Evolutionary conservation across 2,888 invertebrate species (phyloP), one percentile per base, ranked within the genome.

Genomic region (Andrena haemorrhoa): DNA sequence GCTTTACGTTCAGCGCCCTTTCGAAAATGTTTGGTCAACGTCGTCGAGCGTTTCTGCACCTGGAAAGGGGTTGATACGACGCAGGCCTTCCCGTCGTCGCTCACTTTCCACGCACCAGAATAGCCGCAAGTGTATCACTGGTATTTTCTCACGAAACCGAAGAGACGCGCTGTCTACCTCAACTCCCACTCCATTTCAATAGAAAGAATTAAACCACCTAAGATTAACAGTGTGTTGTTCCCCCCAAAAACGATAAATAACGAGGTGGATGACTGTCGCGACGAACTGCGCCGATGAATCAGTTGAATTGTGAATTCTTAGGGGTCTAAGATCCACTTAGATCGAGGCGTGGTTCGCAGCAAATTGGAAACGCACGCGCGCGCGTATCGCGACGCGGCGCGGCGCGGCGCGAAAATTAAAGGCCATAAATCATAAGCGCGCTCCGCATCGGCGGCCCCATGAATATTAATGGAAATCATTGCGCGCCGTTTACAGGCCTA

Each of bases 391-490:
- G 75, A 63, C n/a, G n/a, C n/a, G n/a, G n/a, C 64, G 85, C 76
- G 84, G 84, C 83, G 68, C 79, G 72, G 68, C 64, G 85, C 77
- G 84, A 86, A 90, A 90, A 91, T 91, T 90, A 90, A 90, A 90
- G 82, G 75, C 84, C 86, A 90, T 91, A 90, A 91, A 91, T 91
- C 90, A 91, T 86, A 58, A 73, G 76, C 80, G 88, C 86, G 90
- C 87, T 86, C 86, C 87, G 86, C 87, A 89, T 89, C 90, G 89
- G 86, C 86, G 81, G 86, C 33, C 82, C 83, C 86, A 93, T 93
- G 93, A 93, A 93, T 93, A 93, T 93, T 93, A 92, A 93, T 93
- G 91, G 90, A 68, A 93, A 93, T 93, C 92, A 93, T 93, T 91
- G 91, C 90, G 86, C 88, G 86, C 88, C 91, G 90, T 93, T 93